These are phyloP conservation scores for Bombylius major DNA, from an alignment of 2,888 invertebrate species.

Conservation along the genomic window DNA sequence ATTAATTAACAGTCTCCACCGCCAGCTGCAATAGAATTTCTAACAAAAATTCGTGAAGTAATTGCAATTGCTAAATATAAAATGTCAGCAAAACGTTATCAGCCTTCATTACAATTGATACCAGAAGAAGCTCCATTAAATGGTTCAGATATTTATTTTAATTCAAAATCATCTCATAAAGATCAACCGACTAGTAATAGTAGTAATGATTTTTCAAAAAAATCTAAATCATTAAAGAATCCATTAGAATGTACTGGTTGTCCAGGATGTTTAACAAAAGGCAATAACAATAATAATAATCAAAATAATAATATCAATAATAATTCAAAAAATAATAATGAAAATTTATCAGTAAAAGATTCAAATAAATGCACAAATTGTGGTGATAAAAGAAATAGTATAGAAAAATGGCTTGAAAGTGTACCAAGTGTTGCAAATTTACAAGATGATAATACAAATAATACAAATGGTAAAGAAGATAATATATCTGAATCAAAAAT, in stretches of 20 bases:
- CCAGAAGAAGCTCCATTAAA: slow-evolving; percentile 58
- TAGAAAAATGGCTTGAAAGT: slow-evolving; percentile 62
- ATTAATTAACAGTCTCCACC: slow-evolving; percentile 63
- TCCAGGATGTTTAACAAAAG: slow-evolving; percentile 44
- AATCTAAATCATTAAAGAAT: slow-evolving; percentile 39
- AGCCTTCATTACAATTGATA: slow-evolving; percentile 65
- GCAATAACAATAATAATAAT: neutral
- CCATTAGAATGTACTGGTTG: slow-evolving; percentile 40
- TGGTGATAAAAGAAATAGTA: slow-evolving; percentile 62
- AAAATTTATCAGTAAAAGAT: neutral
- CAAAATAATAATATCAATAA: neutral
- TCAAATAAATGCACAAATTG: slow-evolving; percentile 31
- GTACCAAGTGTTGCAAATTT: slow-evolving; percentile 29
- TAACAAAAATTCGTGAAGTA: slow-evolving; percentile 79
- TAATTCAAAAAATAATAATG: neutral
- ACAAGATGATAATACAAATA: slow-evolving; percentile 18
- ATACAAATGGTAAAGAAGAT: slow-evolving; percentile 11
- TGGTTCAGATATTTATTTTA: slow-evolving; percentile 38
- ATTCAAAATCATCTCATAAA: slow-evolving; percentile 18
- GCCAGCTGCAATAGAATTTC: slow-evolving; percentile 78
- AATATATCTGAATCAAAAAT: slow-evolving; percentile 28
- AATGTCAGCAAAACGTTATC: slow-evolving; percentile 68
- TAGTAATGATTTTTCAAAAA: slow-evolving; percentile 24
- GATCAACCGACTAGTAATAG: slow-evolving; percentile 45
- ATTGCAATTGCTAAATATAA: slow-evolving; percentile 81